These are phyloP conservation scores for Psilopogon haemacephalus DNA, from an alignment of 2,113 vertebrate species.

Conservation along the genomic window DNA sequence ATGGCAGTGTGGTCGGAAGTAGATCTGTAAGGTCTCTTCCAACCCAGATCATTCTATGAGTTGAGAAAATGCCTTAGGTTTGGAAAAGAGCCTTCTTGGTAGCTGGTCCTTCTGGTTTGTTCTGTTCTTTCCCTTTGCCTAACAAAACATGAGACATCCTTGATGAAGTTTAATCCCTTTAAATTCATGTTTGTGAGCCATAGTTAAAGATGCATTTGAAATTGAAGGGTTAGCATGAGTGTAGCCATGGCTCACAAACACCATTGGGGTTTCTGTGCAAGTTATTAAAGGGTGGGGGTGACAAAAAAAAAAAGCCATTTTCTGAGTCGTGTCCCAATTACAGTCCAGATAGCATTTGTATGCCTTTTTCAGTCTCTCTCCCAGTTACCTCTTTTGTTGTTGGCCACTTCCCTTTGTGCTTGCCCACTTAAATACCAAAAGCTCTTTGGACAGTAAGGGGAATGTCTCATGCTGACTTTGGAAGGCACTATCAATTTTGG, in stretches of 20 bases:
- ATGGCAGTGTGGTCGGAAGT: too few species aligned
- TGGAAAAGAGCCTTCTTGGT: background rate
- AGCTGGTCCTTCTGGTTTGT: background rate
- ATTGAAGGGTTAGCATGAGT: background rate
- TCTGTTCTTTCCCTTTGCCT: background rate
- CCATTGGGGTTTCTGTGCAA: background rate
- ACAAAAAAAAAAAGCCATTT: background rate
- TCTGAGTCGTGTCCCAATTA: background rate
- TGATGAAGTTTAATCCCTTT: conserved; percentile 2
- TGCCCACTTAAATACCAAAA: background rate
- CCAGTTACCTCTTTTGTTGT: background rate
- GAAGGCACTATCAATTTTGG: background rate
- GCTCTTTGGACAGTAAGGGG: background rate
- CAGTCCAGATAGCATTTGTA: background rate
- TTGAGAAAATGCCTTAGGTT: background rate
- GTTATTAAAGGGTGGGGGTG: background rate
- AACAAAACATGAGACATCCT: background rate
- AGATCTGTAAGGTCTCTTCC: too few species aligned
- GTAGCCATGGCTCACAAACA: background rate
- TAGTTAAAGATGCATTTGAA: background rate
- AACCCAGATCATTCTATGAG: background rate
- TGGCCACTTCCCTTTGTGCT: background rate
- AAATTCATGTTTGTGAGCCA: background rate
- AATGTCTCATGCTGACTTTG: background rate
- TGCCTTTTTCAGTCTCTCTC: background rate